Evolutionary conservation across 1,140 invertebrate species (phyloP), one percentile per base, ranked within the genome.

Genomic region (Melitaea cinxia): DNA sequence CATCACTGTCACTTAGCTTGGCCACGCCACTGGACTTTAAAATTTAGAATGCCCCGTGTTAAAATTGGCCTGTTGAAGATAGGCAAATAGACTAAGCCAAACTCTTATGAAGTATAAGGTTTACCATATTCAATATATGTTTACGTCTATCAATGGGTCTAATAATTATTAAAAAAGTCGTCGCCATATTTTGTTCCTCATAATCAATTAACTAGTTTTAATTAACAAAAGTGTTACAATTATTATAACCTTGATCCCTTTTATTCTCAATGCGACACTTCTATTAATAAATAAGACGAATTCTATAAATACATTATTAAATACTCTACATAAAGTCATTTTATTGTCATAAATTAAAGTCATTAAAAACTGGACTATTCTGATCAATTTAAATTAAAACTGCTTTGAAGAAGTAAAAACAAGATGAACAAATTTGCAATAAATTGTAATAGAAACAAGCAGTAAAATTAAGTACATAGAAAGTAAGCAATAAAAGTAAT

Each of bases 231-330:
- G 42, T 47, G 10, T 7, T 2, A 42, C 6, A 47, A 47, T 47
- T 47, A 47, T 23, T 23, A 47, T 5, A 47, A 47, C 42, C 42
- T 47, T 47, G 42, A 47, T n/a, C n/a, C n/a, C n/a, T n/a, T n/a
- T n/a, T n/a, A 47, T 21, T 24, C 19, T 23, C 42, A 12, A 47
- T 23, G 12, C 19, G 21, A n/a, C 42, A n/a, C 10, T 3, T 21
- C 10, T 21, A 45, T 21, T 21, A 21, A 45, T 21, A 45, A 19
- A 15, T 6, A 23, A n/a, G 5, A 21, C 9, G 10, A 23, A 10
- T 47, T 23, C 42, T 47, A 47, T 47, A 47, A 47, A 47, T 47
- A 47, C 7, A 17, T 37, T n/a, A 4, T 47, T 24, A 12, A 23
- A 23, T 47, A 47, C 10, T 47, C 19, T 47, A 12, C 21, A 47